phyloP scores from a whole-genome alignment of 2,888 invertebrate genomes.

The Apeira syringaria region DNA sequence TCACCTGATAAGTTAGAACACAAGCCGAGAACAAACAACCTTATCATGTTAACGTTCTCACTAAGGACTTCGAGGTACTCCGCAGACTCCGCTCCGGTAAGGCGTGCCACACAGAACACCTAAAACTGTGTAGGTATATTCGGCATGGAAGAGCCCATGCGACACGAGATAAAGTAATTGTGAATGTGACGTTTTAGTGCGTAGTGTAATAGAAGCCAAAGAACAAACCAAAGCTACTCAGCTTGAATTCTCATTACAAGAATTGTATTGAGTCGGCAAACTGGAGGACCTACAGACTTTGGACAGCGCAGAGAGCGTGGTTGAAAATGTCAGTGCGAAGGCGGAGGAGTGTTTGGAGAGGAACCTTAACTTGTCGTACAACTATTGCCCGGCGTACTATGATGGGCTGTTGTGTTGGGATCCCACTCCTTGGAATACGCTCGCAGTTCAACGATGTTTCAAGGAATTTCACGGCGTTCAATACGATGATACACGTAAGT shows the following conservation, averaged over 20 bases:
- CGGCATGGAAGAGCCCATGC: conserved; percentile 45
- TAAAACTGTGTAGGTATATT: conserved; percentile 32
- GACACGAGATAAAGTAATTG: conserved; percentile 41
- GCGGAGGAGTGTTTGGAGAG: conserved; percentile 61
- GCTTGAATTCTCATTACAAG: conserved; percentile 46
- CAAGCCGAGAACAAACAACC: conserved; percentile 75
- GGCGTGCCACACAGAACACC: conserved; percentile 52
- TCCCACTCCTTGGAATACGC: conserved; percentile 86
- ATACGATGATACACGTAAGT: conserved; percentile 94
- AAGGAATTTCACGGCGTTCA: conserved; percentile 89
- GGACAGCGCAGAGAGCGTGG: conserved; percentile 59
- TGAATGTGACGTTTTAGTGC: conserved; percentile 38
- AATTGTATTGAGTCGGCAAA: conserved; percentile 51
- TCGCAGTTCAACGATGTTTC: conserved; percentile 90
- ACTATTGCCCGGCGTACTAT: conserved; percentile 86
- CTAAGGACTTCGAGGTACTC: conserved; percentile 57
- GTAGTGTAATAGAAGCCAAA: conserved; percentile 48
- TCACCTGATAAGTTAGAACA: conserved; percentile 81
- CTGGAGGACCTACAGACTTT: conserved; percentile 78
- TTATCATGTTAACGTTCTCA: conserved; percentile 78
- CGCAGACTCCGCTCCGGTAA: conserved; percentile 58
- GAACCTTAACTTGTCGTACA: conserved; percentile 51
- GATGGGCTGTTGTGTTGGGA: conserved; percentile 94
- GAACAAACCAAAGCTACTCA: conserved; percentile 48
- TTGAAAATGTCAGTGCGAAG: conserved; percentile 63